Evolutionary conservation across 2,797 vertebrate genomes (phyloP), one percentile per base, ranked within the genome.

Genomic region (Cryptoblepharus egeriae): DNA sequence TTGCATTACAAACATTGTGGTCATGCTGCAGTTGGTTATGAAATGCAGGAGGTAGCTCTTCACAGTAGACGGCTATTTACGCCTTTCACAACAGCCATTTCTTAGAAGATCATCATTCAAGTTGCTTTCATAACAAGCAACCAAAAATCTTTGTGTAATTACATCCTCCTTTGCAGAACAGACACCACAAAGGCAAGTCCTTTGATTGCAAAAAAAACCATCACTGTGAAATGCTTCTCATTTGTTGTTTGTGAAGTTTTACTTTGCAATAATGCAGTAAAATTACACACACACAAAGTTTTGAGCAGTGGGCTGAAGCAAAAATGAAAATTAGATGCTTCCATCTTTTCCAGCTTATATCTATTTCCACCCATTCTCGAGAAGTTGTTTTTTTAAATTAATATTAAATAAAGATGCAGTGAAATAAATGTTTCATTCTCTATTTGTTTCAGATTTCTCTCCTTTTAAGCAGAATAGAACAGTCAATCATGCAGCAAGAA

Each of bases 401-500:
- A 8, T 15, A 13, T 45, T 49, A 1, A 24, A 15, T 30, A 58
- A 7, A 42, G 16, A 67, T 18, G 8, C 8, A 15, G 26, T 18
- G 39, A 74, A 57, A 65, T 76, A 75, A 76, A n/a, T 0, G 20
- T 2, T 57, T 63, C 83, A 49, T 55, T 72, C 65, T 63, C 64
- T 61, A 52, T 88, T 88, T 85, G 75, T 94, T 94, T 77, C 93
- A 96, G 96, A 95, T 96, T 75, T 95, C 95, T 79, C 94, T 96
- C 78, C 94, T 96, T 72, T 82, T 96, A 90, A 95, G 91, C 90
- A 93, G 93, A 92, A 94, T 96, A 68, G 96, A 96, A 58, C 89
- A 95, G 78, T 95, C 95, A 0, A 95, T 95, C 65, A 92, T 94
- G 61, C 95, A 96, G 70, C 96, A 96, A 75, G 95, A 96, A 75